A percentile compares a stretch with the other conserved stretches of the same genome.
Conservation (phyloP, 2,113 vertebrate genomes). For the Brienomyrus brachyistius region DNA sequence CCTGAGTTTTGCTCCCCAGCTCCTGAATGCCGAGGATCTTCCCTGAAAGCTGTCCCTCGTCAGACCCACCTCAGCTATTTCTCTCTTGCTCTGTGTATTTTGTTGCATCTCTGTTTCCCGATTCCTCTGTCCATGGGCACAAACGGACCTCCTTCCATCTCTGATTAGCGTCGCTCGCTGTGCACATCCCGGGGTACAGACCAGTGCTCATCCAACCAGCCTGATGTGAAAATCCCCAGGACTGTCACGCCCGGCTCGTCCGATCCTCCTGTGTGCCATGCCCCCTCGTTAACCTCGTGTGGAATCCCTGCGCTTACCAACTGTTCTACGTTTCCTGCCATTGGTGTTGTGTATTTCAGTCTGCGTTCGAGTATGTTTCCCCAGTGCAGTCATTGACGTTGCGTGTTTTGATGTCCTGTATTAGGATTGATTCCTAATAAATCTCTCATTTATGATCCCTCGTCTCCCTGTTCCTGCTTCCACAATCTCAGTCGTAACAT, state of each 20-base stretch:
- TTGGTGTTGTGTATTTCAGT: too few species aligned
- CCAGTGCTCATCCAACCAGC: not conserved
- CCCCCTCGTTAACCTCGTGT: too few species aligned
- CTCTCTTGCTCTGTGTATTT: not conserved
- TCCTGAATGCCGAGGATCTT: not conserved
- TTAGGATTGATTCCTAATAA: too few species aligned
- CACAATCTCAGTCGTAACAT: too few species aligned
- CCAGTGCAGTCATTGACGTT: too few species aligned
- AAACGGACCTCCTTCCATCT: not conserved
- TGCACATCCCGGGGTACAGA: not conserved
- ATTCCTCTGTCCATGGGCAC: not conserved
- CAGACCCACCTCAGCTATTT: not conserved
- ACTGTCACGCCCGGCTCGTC: not conserved
- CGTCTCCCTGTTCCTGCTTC: too few species aligned
- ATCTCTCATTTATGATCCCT: too few species aligned
- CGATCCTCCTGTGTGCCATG: too few species aligned
- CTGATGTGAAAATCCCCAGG: not conserved
- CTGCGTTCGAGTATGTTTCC: too few species aligned
- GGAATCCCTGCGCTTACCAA: too few species aligned
- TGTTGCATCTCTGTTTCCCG: not conserved
- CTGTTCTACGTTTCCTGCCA: too few species aligned
- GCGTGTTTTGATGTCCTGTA: too few species aligned
- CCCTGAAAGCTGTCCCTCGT: not conserved
- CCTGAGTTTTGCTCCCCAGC: not conserved
- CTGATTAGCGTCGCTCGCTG: not conserved